These are phyloP conservation scores for Elymnias hypermnestra DNA, from an alignment of 1,140 invertebrate species.

Conservation along the genomic window DNA sequence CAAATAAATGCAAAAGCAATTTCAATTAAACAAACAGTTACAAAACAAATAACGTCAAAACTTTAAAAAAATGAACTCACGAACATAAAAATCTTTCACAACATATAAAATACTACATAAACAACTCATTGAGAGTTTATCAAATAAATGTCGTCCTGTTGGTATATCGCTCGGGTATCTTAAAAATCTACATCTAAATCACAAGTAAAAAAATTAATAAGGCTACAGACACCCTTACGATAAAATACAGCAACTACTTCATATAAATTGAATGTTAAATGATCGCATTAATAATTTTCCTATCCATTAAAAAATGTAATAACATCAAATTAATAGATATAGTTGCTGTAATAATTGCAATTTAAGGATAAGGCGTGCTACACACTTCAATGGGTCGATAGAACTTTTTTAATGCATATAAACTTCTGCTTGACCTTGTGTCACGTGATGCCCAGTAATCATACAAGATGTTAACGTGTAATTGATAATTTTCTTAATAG, in stretches of 20 bases:
- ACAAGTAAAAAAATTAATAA: slow-evolving; percentile 44
- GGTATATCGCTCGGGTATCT: slow-evolving; percentile 26
- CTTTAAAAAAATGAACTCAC: slow-evolving; percentile 36
- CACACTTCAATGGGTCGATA: too few species aligned
- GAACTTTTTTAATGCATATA: too few species aligned
- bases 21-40: slow-evolving; percentile 39
- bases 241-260: neutral
- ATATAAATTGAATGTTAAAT: neutral
- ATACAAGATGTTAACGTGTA: too few species aligned
- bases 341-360: neutral
- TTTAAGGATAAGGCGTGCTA: neutral
- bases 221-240: slow-evolving; percentile 1
- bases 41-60: slow-evolving; percentile 54
- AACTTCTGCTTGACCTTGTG: too few species aligned
- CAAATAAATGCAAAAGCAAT: slow-evolving; percentile 62
- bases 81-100: slow-evolving; percentile 45
- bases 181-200: slow-evolving; percentile 49
- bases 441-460: too few species aligned
- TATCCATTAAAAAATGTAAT: too few species aligned
- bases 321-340: neutral
- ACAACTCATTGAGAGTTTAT: too few species aligned
- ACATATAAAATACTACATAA: too few species aligned
- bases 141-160: too few species aligned
- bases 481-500: too few species aligned
- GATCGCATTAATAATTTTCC: neutral